Evolutionary conservation across 2,888 invertebrate species (phyloP).

Genomic region (Colletes collaris): DNA sequence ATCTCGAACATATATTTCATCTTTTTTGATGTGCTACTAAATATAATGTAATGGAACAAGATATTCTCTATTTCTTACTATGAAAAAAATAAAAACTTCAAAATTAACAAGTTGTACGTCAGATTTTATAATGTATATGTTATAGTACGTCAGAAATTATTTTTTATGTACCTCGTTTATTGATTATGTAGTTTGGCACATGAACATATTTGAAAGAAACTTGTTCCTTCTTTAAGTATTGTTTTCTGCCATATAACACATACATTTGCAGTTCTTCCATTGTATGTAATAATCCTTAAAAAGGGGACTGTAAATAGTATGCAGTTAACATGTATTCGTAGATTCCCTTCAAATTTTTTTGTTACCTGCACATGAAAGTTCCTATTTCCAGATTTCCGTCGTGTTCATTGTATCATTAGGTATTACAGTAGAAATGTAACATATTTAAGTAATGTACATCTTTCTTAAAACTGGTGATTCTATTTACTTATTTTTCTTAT

Average conservation of each 20-base stretch:
- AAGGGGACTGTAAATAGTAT: constrained; percentile 49
- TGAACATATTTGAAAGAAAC: constrained; percentile 4
- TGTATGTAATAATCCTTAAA: constrained; percentile 35
- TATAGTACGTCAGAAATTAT: not conserved
- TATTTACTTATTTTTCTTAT: constrained; percentile 41
- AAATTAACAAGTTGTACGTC: constrained; percentile 40
- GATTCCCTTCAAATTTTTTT: constrained; percentile 33
- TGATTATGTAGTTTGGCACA: constrained; percentile 4
- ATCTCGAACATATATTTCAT: constrained; percentile 18
- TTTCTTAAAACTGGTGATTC: constrained; percentile 21
- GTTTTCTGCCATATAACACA: constrained; percentile 18
- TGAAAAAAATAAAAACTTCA: constrained; percentile 40
- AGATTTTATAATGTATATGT: constrained; percentile 24
- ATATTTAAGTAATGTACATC: constrained; percentile 36
- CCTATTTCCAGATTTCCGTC: constrained; percentile 56
- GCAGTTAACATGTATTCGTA: constrained; percentile 31
- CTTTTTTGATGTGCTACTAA: constrained; percentile 15
- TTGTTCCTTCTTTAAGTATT: constrained; percentile 25
- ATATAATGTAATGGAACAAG: constrained; percentile 48
- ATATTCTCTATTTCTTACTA: constrained; percentile 59
- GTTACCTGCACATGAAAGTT: constrained; percentile 50
- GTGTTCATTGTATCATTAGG: constrained; percentile 44
- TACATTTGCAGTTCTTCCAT: constrained; percentile 1
- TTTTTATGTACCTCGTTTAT: constrained; percentile 9
- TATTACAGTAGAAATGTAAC: constrained; percentile 20